Conservation (phyloP, 2,113 vertebrate genomes). For the Malurus alboscapulatus region DNA sequence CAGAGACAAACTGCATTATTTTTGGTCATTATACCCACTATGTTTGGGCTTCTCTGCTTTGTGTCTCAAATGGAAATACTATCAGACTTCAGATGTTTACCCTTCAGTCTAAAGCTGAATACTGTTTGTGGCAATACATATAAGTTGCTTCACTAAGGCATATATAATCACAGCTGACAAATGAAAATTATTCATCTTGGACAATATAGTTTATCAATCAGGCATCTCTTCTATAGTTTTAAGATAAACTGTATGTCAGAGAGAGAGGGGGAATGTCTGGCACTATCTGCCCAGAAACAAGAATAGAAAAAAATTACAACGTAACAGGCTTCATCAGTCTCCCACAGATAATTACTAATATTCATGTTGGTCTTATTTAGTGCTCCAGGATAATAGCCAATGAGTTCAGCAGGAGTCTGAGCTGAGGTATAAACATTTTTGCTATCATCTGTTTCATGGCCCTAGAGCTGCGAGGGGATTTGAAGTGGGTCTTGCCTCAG, state of each 20-base stretch:
- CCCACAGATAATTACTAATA: not conserved
- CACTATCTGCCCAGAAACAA: not conserved
- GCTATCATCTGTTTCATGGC: not conserved
- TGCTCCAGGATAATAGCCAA: not conserved
- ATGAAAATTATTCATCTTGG: not conserved
- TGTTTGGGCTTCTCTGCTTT: not conserved
- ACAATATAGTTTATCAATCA: not conserved
- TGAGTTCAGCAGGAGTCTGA: not conserved
- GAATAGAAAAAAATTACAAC: not conserved
- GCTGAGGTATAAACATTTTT: not conserved
- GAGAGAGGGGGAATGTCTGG: not conserved
- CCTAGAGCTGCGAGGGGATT: not conserved
- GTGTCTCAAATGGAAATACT: not conserved
- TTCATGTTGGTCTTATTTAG: not conserved
- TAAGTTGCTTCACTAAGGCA: not conserved
- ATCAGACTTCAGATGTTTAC: not conserved
- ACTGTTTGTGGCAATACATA: not conserved
- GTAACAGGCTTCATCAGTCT: not conserved
- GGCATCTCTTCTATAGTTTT: not conserved
- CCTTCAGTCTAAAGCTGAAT: not conserved
- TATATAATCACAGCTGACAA: not conserved
- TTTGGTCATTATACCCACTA: not conserved
- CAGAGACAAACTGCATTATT: not conserved
- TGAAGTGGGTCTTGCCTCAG: not conserved
- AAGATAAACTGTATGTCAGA: not conserved